Conservation (phyloP, 2,113 vertebrate genomes). For the Triplophysa tibetana region DNA sequence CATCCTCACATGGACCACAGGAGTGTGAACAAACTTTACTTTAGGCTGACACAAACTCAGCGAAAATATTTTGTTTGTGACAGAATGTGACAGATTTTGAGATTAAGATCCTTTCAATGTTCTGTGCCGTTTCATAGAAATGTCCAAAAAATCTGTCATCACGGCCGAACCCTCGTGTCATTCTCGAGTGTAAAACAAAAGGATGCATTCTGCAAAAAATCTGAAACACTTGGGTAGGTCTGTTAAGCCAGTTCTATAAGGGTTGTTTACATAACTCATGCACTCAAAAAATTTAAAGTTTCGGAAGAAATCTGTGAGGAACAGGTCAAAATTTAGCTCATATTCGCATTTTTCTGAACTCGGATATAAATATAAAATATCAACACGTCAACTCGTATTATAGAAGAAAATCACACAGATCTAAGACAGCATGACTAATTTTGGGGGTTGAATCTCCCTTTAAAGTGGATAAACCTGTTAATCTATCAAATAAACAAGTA, state of each 20-base stretch:
- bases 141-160: not conserved
- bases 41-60: not conserved
- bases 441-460: not conserved
- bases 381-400: too few species aligned
- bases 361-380: too few species aligned
- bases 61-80: not conserved
- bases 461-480: not conserved
- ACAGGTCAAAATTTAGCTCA: too few species aligned
- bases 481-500: not conserved
- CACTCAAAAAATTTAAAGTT: too few species aligned
- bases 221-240: too few species aligned
- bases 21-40: not conserved
- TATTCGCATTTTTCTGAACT: too few species aligned
- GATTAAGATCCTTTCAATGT: not conserved
- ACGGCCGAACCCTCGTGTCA: not conserved
- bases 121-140: not conserved
- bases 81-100: not conserved
- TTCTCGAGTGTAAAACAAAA: not conserved
- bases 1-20: constrained; percentile 1
- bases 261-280: too few species aligned
- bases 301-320: too few species aligned
- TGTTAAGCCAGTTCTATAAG: too few species aligned
- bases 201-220: not conserved
- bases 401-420: too few species aligned
- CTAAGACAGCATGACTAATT: too few species aligned